Conservation (phyloP, 1,140 invertebrate species). For the Rhyzopertha dominica region DNA sequence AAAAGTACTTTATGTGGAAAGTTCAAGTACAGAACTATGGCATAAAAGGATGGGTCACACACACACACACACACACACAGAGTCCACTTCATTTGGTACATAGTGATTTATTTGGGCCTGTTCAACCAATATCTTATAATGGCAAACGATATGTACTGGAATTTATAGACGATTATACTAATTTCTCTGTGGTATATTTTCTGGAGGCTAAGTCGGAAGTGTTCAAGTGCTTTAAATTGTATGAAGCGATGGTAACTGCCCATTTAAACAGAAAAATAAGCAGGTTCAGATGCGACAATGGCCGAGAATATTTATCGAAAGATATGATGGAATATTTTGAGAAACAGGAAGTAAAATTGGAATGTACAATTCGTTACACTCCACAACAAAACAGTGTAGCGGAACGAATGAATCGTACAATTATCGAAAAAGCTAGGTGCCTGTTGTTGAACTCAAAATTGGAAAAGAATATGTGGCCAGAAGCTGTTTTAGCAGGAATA, state of each 20-base stretch:
- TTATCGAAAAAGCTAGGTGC: conserved; percentile 39
- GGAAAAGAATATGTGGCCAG: conserved; percentile 40
- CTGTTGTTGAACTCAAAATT: conserved; percentile 39
- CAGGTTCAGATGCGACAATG: conserved; percentile 22
- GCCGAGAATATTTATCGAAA: conserved; percentile 20
- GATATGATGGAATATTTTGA: conserved; percentile 13
- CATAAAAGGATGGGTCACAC: conserved; percentile 31
- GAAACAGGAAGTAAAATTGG: conserved; percentile 23
- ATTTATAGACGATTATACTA: conserved; percentile 42
- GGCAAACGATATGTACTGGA: conserved; percentile 40
- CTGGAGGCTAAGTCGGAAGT: conserved; percentile 39
- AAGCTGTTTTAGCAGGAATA: conserved; percentile 37
- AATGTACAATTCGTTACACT: conserved; percentile 37
- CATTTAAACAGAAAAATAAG: conserved; percentile 14
- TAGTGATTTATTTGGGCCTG: conserved; percentile 41
- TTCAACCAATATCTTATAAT: conserved; percentile 33
- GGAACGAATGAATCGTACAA: conserved; percentile 43
- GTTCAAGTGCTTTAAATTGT: conserved; percentile 28
- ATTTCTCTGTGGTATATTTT: conserved; percentile 37
- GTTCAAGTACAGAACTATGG: conserved; percentile 23
- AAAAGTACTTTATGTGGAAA: neutral
- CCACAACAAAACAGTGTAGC: conserved; percentile 47
- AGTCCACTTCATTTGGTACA: conserved; percentile 37
- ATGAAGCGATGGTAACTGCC: conserved; percentile 19
- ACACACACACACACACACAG: conserved; percentile 15